A percentile compares a stretch with the other conserved stretches of the same genome.
Conservation (phyloP, 2,888 invertebrate species). For the Protonemura montana region DNA sequence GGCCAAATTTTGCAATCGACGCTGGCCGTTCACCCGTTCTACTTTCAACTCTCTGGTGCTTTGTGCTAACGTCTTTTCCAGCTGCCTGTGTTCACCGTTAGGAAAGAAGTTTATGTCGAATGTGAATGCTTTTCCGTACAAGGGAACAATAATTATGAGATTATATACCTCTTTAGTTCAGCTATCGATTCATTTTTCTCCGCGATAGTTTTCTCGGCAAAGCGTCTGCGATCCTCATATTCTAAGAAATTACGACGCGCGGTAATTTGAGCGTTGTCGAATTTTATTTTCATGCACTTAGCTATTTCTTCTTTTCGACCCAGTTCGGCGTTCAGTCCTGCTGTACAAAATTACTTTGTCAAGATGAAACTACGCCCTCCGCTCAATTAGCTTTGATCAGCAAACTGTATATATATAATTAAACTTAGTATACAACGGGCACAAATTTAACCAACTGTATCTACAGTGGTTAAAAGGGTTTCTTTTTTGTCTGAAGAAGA, state of each 20-base stretch:
- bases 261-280: slow-evolving; percentile 10
- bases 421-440: neutral
- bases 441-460: neutral
- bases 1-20: neutral
- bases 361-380: neutral
- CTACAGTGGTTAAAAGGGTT: neutral
- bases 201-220: neutral
- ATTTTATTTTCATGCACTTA: slow-evolving; percentile 1
- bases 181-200: neutral
- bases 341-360: neutral
- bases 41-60: neutral
- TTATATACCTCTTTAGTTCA: slow-evolving; percentile 15
- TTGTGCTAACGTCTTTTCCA: neutral
- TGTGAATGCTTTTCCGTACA: too few relatives aligned
- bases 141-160: too few relatives aligned
- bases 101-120: neutral
- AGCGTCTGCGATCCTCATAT: neutral
- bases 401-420: neutral
- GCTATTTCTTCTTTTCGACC: neutral
- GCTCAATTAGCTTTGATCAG: neutral
- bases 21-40: slow-evolving; percentile 2
- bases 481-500: neutral
- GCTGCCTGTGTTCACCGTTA: neutral
- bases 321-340: neutral
- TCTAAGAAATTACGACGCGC: slow-evolving; percentile 24